Base-by-base conservation (phyloP, 1,140 invertebrate genomes). In the Brachionus calyciflorus region DNA sequence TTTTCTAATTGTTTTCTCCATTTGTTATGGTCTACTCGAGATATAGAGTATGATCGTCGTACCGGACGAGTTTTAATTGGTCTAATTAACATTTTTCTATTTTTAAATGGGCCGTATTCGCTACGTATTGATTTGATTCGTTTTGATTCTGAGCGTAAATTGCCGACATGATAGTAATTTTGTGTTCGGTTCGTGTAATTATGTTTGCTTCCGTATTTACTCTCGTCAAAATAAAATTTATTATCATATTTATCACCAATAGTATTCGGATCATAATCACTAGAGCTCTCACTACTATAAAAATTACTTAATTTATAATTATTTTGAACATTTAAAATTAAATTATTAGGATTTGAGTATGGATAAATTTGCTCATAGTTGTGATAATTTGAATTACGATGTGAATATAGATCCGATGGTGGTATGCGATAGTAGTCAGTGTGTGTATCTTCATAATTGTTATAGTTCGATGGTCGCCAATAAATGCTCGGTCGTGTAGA, bases 281-380 rank as follows among this genome's bases (percentile, higher is more conserved):
- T 73, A 2, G 69, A 40, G 24, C 37, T 41, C n/a, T 49, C 69
- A 21, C 46, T 73, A 21, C 30, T 40, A 24, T 73, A 73, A 33
- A 14, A 41, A 21, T 73, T 19, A 46, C 28, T 73, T 19, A 73
- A 26, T 51, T 73, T 73, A 37, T 51, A 49, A 33, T 73, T 73
- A 21, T 51, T 51, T 17, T 73, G 46, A 21, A 51, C 17, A 24
- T 30, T 21, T 21, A 73, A 2, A 12, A 73, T 73, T 19, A 48
- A 26, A 21, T 57, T 57, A 17, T 21, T 73, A 24, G 69, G 69
- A 41, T 73, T 37, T 28, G 69, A 49, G 17, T 26, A 21, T 4
- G 60, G 40, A 44, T 46, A 46, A 51, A 55, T 73, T 37, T 73
- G 69, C n/a, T 55, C 69, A 51, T 73, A 55, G 37, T 73, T 65